Conservation (phyloP, 2,113 vertebrate species). For the Ammospiza caudacuta region DNA sequence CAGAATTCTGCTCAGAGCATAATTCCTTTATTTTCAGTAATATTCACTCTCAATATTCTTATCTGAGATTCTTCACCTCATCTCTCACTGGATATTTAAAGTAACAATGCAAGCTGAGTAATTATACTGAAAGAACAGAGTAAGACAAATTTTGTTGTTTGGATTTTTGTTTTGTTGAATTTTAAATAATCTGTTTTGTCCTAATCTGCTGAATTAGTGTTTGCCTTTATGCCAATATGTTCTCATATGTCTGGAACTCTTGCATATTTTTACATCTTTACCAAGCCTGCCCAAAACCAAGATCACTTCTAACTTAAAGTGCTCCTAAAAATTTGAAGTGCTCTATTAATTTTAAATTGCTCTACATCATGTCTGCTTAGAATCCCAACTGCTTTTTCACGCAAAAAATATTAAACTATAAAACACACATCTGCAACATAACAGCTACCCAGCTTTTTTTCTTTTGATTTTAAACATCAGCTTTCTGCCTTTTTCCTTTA, state of each 20-base stretch:
- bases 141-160: neutral
- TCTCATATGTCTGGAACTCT: neutral
- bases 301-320: slow-evolving; percentile 47
- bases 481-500: neutral
- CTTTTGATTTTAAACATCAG: neutral
- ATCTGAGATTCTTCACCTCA: neutral
- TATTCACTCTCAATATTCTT: neutral
- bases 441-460: neutral
- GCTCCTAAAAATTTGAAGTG: slow-evolving; percentile 56
- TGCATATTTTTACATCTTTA: slow-evolving; percentile 27
- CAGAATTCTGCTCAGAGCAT: neutral
- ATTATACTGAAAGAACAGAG: neutral
- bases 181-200: neutral
- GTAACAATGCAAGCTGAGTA: neutral
- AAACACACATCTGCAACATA: slow-evolving; percentile 9
- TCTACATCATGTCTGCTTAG: slow-evolving; percentile 44
- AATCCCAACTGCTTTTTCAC: slow-evolving; percentile 32
- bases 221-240: neutral
- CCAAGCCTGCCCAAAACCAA: slow-evolving; percentile 2
- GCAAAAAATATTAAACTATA: slow-evolving; percentile 49
- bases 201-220: neutral
- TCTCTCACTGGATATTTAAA: rapidly evolving
- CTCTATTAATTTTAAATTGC: slow-evolving; percentile 67
- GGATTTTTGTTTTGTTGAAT: neutral
- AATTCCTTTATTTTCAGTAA: neutral